A percentile compares a stretch with the other conserved stretches of the same genome.
These are phyloP conservation scores for Bombus haemorrhoidalis DNA, from an alignment of 1,140 invertebrate species.

Conservation along the genomic window DNA sequence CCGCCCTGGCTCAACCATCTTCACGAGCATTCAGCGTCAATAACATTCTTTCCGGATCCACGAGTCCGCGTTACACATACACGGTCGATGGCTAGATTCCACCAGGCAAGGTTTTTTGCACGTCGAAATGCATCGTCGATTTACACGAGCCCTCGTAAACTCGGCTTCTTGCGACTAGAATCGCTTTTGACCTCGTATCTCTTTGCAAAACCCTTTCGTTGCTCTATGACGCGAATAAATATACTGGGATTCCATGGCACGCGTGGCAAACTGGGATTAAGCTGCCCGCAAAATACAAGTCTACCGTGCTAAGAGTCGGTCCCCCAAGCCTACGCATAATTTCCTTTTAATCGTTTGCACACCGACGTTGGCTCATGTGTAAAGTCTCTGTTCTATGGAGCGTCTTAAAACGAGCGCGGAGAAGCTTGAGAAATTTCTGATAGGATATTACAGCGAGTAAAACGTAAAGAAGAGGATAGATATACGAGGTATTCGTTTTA, in stretches of 20 bases:
- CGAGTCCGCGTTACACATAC: background rate
- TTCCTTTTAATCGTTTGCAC: background rate
- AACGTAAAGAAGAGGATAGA: too few relatives aligned
- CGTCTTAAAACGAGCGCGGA: background rate
- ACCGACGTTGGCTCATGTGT: too few relatives aligned
- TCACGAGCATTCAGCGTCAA: conserved; percentile 7
- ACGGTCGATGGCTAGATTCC: background rate
- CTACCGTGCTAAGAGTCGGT: background rate
- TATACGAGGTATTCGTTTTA: too few relatives aligned
- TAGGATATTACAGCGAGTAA: too few relatives aligned
- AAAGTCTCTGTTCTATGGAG: too few relatives aligned
- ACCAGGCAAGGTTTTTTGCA: background rate
- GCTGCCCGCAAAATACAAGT: background rate
- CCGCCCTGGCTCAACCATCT: background rate
- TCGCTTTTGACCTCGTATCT: background rate
- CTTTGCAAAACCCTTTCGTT: background rate
- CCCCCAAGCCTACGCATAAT: background rate
- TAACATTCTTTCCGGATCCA: conserved; percentile 1
- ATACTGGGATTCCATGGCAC: background rate
- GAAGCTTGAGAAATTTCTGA: background rate
- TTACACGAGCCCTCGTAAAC: background rate
- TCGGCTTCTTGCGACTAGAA: background rate
- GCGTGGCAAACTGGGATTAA: background rate
- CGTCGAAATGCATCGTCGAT: background rate
- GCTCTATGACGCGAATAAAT: conserved; percentile 13